Base-by-base conservation (phyloP, 2,113 vertebrate species). In the Erpornis zantholeuca region DNA sequence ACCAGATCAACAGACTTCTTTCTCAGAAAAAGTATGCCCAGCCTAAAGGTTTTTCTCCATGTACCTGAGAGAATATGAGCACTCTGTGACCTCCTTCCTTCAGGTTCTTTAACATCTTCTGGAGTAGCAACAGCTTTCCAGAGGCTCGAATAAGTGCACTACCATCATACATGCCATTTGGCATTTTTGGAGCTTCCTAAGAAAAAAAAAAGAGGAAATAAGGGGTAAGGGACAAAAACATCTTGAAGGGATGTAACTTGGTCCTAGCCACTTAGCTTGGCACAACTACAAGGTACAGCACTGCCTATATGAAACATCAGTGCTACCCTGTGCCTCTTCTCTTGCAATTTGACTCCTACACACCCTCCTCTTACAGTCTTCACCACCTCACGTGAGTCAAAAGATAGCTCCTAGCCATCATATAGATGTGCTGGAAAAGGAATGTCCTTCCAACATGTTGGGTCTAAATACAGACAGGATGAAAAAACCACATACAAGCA, bases 131-230 rank as follows among this genome's bases (percentile, higher is more conserved):
- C 76, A 99, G 95, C 94, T 99, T 99, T 82, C 99, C 99, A 86
- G 99, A 99, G 35, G 99, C 97, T 97, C 99, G 98, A 93, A 99
- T 99, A 60, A 99, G 98, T 64, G 99, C 97, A 57, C 98, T 98
- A 60, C 99, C 99, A 93, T 99, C 99, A 71, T 99, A 99, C 99
- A 99, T 99, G 92, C 99, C 99, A 84, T 99, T 99, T 50, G 99
- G 99, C 98, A 99, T 99, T 98, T 99, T 99, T 75, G 99, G 98
- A 44, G 99, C 99, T 98, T 99, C 99, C 99, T 99, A 86, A 64
- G 49, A 78, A 94, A 25, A 22, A 66, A 85, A 92, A 66, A 11
- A 15, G 28, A 18, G 7, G 4, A 3, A 68, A 12, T 77, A 45
- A 61, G 7, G 4, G 10, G 4, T 5, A 20, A 49, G 8, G 5